These are phyloP conservation scores for Mugil cephalus DNA, from an alignment of 2,113 vertebrate genomes.

Conservation along the genomic window DNA sequence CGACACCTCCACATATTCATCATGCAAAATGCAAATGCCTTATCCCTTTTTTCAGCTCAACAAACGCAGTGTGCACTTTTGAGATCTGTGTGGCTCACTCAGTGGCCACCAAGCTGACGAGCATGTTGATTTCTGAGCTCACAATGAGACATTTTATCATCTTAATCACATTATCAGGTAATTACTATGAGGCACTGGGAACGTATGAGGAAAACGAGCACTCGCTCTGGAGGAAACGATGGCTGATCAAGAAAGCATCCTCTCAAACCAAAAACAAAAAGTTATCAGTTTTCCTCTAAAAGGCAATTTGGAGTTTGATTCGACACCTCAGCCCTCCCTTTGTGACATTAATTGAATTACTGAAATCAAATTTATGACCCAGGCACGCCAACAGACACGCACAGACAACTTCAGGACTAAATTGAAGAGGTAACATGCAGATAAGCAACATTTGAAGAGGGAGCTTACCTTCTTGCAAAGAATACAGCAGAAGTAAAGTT, in stretches of 20 bases:
- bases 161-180: constrained; percentile 47
- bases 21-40: constrained; percentile 82
- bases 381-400: constrained; percentile 27
- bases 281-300: constrained; percentile 51
- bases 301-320: constrained; percentile 39
- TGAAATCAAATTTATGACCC: constrained; percentile 13
- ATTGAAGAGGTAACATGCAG: constrained; percentile 50
- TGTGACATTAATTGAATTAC: not conserved
- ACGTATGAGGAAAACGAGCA: constrained; percentile 20
- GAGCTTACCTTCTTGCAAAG: constrained; percentile 93
- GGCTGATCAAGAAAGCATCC: constrained; percentile 15
- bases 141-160: not conserved
- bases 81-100: not conserved
- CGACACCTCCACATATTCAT: constrained; percentile 80
- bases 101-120: not conserved
- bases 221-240: constrained; percentile 3
- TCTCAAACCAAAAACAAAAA: constrained; percentile 60
- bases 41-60: constrained; percentile 54
- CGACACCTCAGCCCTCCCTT: not conserved
- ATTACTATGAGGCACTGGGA: constrained; percentile 41
- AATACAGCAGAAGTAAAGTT: constrained; percentile 99
- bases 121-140: constrained; percentile 19
- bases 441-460: constrained; percentile 43
- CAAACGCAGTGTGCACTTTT: constrained; percentile 41
- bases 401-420: constrained; percentile 60